phyloP scores from a whole-genome alignment of 2,888 invertebrate genomes.

The Chamaedrilus cognettii region DNA sequence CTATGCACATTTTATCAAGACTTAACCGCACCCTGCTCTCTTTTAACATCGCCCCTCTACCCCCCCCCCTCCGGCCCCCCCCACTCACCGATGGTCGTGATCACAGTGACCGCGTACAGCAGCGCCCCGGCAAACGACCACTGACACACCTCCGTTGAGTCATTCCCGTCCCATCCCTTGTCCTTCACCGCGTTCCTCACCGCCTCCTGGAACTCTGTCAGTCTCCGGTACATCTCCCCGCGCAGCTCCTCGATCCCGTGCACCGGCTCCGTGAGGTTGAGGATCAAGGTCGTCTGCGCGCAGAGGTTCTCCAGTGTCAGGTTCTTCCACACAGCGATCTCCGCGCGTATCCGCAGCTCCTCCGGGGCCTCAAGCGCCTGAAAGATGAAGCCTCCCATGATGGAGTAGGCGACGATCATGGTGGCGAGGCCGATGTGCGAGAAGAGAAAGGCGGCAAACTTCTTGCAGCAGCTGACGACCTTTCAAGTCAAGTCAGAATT shows the following conservation, averaged over 20 bases:
- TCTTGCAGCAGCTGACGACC: conserved; percentile 58
- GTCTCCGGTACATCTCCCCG: conserved; percentile 34
- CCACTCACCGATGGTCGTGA: conserved; percentile 85
- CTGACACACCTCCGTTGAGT: conserved; percentile 65
- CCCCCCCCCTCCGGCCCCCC: too few relatives aligned
- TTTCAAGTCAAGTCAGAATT: too few relatives aligned
- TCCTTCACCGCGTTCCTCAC: conserved; percentile 65
- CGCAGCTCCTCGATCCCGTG: neutral
- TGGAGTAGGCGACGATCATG: conserved; percentile 85
- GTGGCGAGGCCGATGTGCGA: conserved; percentile 83
- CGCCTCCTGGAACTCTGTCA: conserved; percentile 71
- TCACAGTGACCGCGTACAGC: conserved; percentile 80
- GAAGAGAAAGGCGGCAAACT: conserved; percentile 91
- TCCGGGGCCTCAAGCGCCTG: conserved; percentile 46
- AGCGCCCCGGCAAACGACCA: conserved; percentile 84
- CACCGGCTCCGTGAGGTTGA: neutral
- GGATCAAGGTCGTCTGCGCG: neutral
- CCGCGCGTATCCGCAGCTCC: neutral
- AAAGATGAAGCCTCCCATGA: conserved; percentile 91
- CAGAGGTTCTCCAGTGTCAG: conserved; percentile 11
- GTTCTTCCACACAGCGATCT: conserved; percentile 14
- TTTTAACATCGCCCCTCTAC: too few relatives aligned
- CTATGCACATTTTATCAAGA: too few relatives aligned
- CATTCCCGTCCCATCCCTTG: conserved; percentile 69
- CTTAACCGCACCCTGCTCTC: too few relatives aligned